Conservation (phyloP, 1,140 invertebrate genomes). For the Lordiphosa clarofinis region DNA sequence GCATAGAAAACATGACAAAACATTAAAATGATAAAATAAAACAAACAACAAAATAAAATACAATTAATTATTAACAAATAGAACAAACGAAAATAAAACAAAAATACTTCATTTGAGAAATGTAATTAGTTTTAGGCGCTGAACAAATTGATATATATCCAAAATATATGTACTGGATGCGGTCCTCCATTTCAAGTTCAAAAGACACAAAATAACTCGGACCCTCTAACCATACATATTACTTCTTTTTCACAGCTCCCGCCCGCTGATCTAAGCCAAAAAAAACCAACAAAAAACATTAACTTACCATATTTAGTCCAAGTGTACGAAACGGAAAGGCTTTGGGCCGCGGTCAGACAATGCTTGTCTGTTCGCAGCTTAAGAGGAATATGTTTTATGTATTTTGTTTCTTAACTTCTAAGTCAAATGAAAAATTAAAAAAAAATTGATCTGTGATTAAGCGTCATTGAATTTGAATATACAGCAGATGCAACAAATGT, state of each 20-base stretch:
- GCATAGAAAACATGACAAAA: slow-evolving; percentile 48
- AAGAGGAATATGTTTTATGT: slow-evolving; percentile 9
- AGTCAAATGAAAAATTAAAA: slow-evolving; percentile 73
- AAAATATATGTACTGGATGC: not conserved
- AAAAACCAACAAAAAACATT: slow-evolving; percentile 3
- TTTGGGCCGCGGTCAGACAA: not conserved
- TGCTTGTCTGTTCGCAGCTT: not conserved
- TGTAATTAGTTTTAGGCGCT: slow-evolving; percentile 41
- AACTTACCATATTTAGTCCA: slow-evolving; percentile 7
- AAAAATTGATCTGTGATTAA: slow-evolving; percentile 77
- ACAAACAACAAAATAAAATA: slow-evolving; percentile 17
- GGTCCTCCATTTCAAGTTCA: slow-evolving; percentile 2
- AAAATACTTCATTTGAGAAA: slow-evolving; percentile 22
- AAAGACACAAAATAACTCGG: slow-evolving; percentile 2
- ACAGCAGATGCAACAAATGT: slow-evolving; percentile 26
- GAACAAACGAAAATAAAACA: slow-evolving; percentile 13
- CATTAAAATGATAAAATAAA: slow-evolving; percentile 4
- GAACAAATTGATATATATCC: slow-evolving; percentile 41
- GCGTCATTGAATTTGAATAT: slow-evolving; percentile 64
- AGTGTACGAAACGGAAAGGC: slow-evolving; percentile 8
- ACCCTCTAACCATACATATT: slow-evolving; percentile 3
- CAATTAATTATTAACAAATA: slow-evolving; percentile 30
- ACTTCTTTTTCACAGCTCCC: not conserved
- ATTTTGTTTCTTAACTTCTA: slow-evolving; percentile 74
- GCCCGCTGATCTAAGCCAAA: slow-evolving; percentile 30